phyloP scores from a whole-genome alignment of 2,113 vertebrate species.

The Cyanoderma ruficeps region DNA sequence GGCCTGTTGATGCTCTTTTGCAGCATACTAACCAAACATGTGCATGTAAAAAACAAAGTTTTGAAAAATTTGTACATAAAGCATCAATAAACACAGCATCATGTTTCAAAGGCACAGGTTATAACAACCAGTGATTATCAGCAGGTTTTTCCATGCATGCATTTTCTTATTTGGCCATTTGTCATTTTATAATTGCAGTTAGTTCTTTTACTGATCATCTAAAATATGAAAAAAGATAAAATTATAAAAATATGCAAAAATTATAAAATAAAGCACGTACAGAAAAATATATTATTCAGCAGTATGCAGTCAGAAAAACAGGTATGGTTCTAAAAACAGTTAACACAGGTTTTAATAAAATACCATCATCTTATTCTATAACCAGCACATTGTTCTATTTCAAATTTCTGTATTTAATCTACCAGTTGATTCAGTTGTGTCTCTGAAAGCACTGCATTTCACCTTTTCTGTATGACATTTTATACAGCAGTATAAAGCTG shows the following conservation, averaged over 20 bases:
- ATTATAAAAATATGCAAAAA: background rate
- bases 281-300: background rate
- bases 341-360: background rate
- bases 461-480: background rate
- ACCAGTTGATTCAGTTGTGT: background rate
- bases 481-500: background rate
- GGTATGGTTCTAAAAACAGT: background rate
- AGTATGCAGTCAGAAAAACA: background rate
- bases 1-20: slow-evolving; percentile 96
- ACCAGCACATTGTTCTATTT: background rate
- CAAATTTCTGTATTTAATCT: background rate
- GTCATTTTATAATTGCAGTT: background rate
- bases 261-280: background rate
- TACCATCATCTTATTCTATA: background rate
- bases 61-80: background rate
- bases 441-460: background rate
- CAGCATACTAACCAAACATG: slow-evolving; percentile 83
- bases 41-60: slow-evolving; percentile 4
- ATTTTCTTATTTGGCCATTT: background rate
- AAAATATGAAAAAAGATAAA: background rate
- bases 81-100: background rate
- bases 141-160: background rate
- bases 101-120: background rate
- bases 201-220: background rate
- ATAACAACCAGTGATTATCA: background rate